Base-by-base conservation (phyloP, 2,113 vertebrate species). In the Scomber colias region DNA sequence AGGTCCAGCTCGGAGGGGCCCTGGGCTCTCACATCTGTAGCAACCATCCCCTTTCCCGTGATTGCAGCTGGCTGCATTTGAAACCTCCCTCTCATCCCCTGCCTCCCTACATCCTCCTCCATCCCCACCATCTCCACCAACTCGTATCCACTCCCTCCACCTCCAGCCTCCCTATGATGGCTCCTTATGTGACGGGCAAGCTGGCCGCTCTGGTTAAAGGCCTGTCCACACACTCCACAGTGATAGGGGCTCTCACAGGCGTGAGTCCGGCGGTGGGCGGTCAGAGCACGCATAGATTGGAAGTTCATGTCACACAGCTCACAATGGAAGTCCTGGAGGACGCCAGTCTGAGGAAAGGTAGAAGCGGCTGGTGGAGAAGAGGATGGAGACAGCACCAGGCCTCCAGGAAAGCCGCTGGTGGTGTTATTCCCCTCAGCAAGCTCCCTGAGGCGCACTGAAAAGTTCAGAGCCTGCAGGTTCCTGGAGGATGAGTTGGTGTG, bases 401-500 rank as follows among this genome's bases (percentile, higher is more conserved):
- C 90, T 13, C 79, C 61, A 0, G 75, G 69, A 4, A 77, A 81
- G 31, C 79, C 55, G 62, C 74, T 31, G 2, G 50, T 35, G 53
- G 81, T 45, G 77, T 31, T 80, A 30, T 82, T 93, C 44, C 90
- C 94, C 81, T 92, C 93, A 0, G 95, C 95, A 11, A 95, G 90
- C 73, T 93, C 92, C 63, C 90, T 89, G 74, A 96, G 92, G 8
- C 93, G 93, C 77, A 93, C 84, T 0, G 95, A 96, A 31, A 96
- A 96, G 93, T 96, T 98, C 92, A 99, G 95, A 81, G 96, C 95
- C 96, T 97, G 93, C 17, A 17, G 94, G 92, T 95, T 95, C 84
- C 94, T 70, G 48, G 77, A 19, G 17, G 90, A 63, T 4, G 81
- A 57, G 73, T 82, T 11, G 51, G 55, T 15, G 5, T 88, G 86